A percentile compares a stretch with the other conserved stretches of the same genome.
Evolutionary conservation across 2,113 vertebrate species (phyloP).

Genomic region (Tupaia tana): DNA sequence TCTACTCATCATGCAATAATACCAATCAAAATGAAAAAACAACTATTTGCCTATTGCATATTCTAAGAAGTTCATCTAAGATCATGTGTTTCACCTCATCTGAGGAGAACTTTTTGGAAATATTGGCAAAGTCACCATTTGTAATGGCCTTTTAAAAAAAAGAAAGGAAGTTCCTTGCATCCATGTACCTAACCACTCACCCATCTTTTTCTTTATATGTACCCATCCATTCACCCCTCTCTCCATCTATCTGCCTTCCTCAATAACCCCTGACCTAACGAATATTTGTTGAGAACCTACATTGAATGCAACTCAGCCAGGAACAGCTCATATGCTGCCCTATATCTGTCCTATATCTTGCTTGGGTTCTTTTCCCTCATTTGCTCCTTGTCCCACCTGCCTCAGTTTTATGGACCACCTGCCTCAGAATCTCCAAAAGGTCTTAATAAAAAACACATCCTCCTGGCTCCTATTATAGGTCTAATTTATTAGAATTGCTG

Average conservation of each 20-base stretch:
- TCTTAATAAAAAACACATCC: background rate
- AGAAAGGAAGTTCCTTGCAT: background rate
- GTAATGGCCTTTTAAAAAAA: constrained; percentile 1
- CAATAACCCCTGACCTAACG: background rate
- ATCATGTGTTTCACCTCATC: background rate
- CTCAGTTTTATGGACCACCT: background rate
- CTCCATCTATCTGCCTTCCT: background rate
- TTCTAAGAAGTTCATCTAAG: background rate
- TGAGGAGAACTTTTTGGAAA: background rate
- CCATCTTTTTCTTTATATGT: background rate
- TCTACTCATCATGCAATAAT: background rate
- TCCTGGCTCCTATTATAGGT: background rate
- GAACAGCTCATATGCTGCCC: background rate
- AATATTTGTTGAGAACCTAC: background rate
- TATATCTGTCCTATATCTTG: background rate
- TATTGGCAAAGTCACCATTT: background rate
- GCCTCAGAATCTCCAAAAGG: background rate
- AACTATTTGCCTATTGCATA: background rate
- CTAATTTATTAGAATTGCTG: background rate
- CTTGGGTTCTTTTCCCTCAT: background rate
- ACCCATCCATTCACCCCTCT: background rate
- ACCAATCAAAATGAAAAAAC: background rate
- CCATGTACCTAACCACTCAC: background rate
- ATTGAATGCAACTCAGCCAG: background rate
- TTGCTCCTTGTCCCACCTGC: background rate